phyloP scores from a whole-genome alignment of 2,113 vertebrate species.

The Crotalus viridis region DNA sequence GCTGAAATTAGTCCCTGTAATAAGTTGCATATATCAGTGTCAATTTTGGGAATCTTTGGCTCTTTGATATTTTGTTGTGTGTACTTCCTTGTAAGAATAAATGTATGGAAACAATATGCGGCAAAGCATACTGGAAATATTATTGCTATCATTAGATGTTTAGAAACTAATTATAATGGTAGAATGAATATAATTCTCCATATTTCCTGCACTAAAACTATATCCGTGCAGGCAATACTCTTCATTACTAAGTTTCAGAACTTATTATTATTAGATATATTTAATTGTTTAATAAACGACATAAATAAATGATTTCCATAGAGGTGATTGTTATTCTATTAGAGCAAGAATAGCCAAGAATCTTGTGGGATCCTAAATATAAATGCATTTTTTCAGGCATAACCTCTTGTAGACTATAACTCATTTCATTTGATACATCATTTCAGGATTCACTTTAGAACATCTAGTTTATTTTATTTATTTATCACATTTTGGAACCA shows the following conservation, averaged over 20 bases:
- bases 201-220: neutral
- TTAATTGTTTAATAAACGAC: neutral
- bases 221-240: neutral
- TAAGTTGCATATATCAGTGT: slow-evolving; percentile 45
- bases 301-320: neutral
- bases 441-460: neutral
- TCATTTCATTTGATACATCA: neutral
- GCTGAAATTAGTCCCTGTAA: slow-evolving; percentile 52
- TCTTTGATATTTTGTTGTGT: slow-evolving; percentile 27
- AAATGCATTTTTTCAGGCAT: neutral
- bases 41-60: slow-evolving; percentile 38
- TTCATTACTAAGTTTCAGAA: neutral
- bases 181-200: neutral
- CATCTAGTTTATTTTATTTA: neutral
- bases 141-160: neutral
- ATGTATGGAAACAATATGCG: neutral
- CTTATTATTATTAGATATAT: neutral
- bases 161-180: neutral
- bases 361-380: neutral
- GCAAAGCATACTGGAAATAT: neutral
- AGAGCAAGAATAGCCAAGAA: neutral
- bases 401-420: neutral
- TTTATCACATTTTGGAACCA: neutral
- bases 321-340: neutral
- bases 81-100: slow-evolving; percentile 15